Percentiles rank a stretch among this genome's conserved stretches.
Conservation (phyloP, 1,140 invertebrate species). For the honey bee (Apis mellifera) region DNA sequence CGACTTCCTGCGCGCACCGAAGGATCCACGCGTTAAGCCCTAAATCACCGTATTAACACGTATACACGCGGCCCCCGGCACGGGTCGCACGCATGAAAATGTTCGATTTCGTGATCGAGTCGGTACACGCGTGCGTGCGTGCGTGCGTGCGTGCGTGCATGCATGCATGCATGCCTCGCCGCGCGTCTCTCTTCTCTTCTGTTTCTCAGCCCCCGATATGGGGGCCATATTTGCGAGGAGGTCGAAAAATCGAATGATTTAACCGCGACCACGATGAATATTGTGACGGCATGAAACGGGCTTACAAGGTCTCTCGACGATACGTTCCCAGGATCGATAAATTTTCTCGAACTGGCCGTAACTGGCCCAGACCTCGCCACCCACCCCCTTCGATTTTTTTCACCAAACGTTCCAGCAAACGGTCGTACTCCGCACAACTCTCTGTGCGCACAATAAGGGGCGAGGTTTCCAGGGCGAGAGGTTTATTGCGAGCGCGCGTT, state of each 20-base stretch:
- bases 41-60: conserved; percentile 68
- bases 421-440: no score
- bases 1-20: conserved; percentile 48
- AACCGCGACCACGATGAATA: conserved; percentile 45
- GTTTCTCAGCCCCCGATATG: not conserved
- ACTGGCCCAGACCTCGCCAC: not conserved
- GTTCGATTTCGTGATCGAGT: conserved; percentile 43
- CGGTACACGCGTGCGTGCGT: conserved; percentile 14
- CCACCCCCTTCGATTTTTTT: conserved; percentile 18
- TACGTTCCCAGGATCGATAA: conserved; percentile 40
- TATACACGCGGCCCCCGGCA: conserved; percentile 12
- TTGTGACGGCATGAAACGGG: conserved; percentile 46
- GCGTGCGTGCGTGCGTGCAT: no score
- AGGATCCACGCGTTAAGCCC: conserved; percentile 33
- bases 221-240: no score
- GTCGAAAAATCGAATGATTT: conserved; percentile 53
- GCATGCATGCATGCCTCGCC: not conserved
- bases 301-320: conserved; percentile 34
- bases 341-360: conserved; percentile 26
- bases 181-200: not conserved
- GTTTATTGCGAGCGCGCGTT: not conserved
- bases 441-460: no score
- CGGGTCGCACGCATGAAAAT: conserved; percentile 56
- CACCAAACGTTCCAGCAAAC: no score
- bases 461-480: no score